A percentile compares a stretch with the other conserved stretches of the same genome.
Evolutionary conservation across 2,113 vertebrate genomes (phyloP).

Genomic region (Datnioides undecimradiatus): DNA sequence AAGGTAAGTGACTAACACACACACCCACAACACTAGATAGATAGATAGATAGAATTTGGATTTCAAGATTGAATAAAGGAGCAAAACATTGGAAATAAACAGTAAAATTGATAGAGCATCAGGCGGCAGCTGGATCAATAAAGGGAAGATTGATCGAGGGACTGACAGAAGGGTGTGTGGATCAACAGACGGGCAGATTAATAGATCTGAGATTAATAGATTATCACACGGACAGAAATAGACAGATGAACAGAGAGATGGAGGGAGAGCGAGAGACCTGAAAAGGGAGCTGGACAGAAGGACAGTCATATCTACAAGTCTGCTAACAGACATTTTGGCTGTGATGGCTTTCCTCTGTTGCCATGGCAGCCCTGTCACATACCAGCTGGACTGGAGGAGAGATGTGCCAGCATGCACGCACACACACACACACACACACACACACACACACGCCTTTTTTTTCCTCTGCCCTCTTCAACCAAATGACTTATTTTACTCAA

Average conservation of each 20-base stretch:
- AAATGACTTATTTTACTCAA: constrained; percentile 33
- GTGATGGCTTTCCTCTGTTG: constrained; percentile 68
- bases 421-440: constrained; percentile 21
- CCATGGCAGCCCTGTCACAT: constrained; percentile 71
- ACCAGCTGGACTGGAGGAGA: constrained; percentile 66
- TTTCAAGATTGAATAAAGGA: neutral
- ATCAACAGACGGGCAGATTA: constrained; percentile 50
- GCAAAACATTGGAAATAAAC: constrained; percentile 6
- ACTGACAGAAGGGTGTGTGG: constrained; percentile 23
- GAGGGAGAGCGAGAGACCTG: constrained; percentile 10
- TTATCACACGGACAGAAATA: constrained; percentile 39
- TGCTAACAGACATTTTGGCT: constrained; percentile 68
- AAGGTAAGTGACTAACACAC: constrained; percentile 69
- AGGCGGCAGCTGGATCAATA: constrained; percentile 30
- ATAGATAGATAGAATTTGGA: neutral
- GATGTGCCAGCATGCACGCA: constrained; percentile 26
- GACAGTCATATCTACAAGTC: constrained; percentile 59
- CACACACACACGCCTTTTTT: constrained; percentile 6
- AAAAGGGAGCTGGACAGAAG: constrained; percentile 48
- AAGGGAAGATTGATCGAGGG: constrained; percentile 30
- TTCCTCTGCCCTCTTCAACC: neutral
- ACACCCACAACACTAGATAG: neutral
- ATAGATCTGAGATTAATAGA: constrained; percentile 45
- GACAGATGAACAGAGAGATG: constrained; percentile 26
- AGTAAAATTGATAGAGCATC: constrained; percentile 19